Evolutionary conservation across 2,888 invertebrate genomes (phyloP), one percentile per base, ranked within the genome.

Genomic region (Phytoseiulus persimilis): DNA sequence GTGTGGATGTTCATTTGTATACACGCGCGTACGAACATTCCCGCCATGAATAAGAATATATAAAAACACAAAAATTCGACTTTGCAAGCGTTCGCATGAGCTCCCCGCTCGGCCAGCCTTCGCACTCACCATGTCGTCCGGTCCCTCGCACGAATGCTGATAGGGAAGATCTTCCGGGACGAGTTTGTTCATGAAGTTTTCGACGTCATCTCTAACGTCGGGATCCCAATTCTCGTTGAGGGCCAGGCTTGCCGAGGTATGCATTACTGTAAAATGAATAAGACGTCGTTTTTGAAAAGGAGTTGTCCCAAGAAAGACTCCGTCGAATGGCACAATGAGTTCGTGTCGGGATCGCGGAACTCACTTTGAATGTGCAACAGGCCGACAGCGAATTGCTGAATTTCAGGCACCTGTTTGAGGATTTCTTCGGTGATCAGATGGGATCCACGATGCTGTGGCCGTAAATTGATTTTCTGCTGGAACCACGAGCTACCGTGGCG

Each of bases 151-250:
- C 91, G 97, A 96, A 94, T 98, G 98, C 95, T 94, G 92, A 90
- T 93, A 93, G 90, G 91, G 91, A 91, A 91, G 91, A 91, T 83
- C 31, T 90, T 98, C 98, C 93, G 98, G 98, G 94, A 98, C 97
- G 94, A 98, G 96, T 95, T 97, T 97, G 94, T 98, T 98, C 93
- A 98, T 95, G 97, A 98, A 97, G 97, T 98, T 98, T 94, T 98
- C 98, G 97, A 98, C 98, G 93, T 98, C 98, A 93, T 97, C 97
- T 94, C 94, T 94, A 91, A 98, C 98, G 94, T 97, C 97, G 91
- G 97, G 97, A 94, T 98, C 98, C 98, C 98, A 98, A 94, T 97
- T 98, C 94, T 93, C 98, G 94, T 98, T 98, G 93, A 98, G 94
- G 92, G 97, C 97, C 93, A 98, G 95, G 94, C 98, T 98, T 93